Evolutionary conservation across 2,888 invertebrate species (phyloP).

Genomic region (Onthophagus sagittarius): DNA sequence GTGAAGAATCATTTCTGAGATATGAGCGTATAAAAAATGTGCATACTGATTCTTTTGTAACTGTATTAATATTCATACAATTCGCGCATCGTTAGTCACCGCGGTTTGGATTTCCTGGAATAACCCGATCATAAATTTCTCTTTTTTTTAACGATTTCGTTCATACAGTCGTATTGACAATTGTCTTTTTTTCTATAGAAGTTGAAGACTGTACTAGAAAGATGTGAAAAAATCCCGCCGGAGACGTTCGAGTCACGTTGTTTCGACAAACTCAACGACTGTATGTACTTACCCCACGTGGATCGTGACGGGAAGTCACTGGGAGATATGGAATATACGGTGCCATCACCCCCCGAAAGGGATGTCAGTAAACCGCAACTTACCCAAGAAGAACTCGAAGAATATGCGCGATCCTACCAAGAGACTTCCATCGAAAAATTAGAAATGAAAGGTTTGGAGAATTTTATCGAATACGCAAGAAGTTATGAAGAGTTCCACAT

Average conservation of each 20-base stretch:
- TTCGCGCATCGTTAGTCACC: not conserved
- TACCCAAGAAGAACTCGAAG: slow-evolving; percentile 67
- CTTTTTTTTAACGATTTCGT: not conserved
- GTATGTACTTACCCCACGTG: slow-evolving; percentile 54
- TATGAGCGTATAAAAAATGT: not conserved
- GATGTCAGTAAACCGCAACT: slow-evolving; percentile 49
- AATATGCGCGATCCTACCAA: slow-evolving; percentile 62
- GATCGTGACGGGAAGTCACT: slow-evolving; percentile 61
- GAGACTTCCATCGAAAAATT: slow-evolving; percentile 45
- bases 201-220: slow-evolving; percentile 67
- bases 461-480: slow-evolving; percentile 67
- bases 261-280: slow-evolving; percentile 46
- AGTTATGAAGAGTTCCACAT: slow-evolving; percentile 53
- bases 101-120: not conserved
- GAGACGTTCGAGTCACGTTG: slow-evolving; percentile 55
- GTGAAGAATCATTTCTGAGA: not conserved
- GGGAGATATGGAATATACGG: slow-evolving; percentile 62
- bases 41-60: not conserved
- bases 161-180: not conserved
- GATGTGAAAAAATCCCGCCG: slow-evolving; percentile 60
- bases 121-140: not conserved
- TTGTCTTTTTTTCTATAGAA: slow-evolving; percentile 44
- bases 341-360: slow-evolving; percentile 68
- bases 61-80: not conserved
- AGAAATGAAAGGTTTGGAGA: slow-evolving; percentile 50